Evolutionary conservation across 92 coral and sea anemone species (phyloP).

Genomic region (Porites rus): DNA sequence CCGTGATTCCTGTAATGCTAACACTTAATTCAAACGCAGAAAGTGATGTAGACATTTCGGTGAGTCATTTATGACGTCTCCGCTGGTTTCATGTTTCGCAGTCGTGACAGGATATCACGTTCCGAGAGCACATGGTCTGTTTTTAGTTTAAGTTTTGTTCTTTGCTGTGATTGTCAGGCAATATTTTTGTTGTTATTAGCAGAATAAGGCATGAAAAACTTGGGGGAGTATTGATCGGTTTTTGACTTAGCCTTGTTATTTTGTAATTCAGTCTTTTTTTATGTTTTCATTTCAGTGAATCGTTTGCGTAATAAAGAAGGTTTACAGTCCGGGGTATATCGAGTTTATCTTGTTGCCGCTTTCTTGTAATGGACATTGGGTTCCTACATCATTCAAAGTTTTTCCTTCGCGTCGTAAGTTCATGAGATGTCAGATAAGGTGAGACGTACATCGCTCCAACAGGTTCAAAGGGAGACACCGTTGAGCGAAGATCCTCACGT

Average conservation of each 20-base stretch:
- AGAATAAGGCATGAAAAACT: conserved; percentile 1
- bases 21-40: no score
- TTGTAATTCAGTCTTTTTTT: not conserved
- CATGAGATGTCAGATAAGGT: conserved; percentile 18
- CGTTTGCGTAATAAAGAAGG: conserved; percentile 8
- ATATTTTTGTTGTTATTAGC: conserved; percentile 6
- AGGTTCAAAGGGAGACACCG: conserved; percentile 10
- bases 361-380: conserved; percentile 1
- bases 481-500: conserved; percentile 4
- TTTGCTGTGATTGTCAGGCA: not conserved
- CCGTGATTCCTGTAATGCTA: no score
- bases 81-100: conserved; percentile 1
- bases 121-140: conserved; percentile 13
- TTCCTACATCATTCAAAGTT: conserved; percentile 21
- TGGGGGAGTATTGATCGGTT: conserved; percentile 1
- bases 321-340: conserved; percentile 17
- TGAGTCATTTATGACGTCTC: not conserved
- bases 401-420: conserved; percentile 5
- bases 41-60: no score
- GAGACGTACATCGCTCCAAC: conserved; percentile 17
- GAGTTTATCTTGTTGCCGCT: conserved; percentile 8
- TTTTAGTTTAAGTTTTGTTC: conserved; percentile 8
- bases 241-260: not conserved
- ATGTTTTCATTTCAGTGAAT: conserved; percentile 17
- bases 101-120: conserved; percentile 7